Conservation (phyloP, 2,113 vertebrate genomes). For the Atrichornis clamosus region DNA sequence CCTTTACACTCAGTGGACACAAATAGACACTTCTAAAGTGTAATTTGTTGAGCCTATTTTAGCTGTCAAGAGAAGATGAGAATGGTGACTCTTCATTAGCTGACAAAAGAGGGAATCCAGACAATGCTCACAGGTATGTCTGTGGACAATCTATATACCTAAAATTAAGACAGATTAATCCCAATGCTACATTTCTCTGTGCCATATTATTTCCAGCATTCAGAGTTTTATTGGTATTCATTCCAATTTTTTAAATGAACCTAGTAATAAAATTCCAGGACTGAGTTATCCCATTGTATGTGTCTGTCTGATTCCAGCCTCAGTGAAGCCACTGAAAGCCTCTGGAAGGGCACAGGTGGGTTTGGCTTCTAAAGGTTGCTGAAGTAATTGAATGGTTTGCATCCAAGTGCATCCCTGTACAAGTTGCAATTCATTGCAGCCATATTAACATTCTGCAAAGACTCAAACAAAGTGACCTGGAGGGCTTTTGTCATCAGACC, state of each 20-base stretch:
- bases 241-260: not conserved
- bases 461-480: conserved; percentile 33
- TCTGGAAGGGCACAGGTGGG: not conserved
- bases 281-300: not conserved
- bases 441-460: conserved; percentile 30
- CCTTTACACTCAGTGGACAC: not conserved
- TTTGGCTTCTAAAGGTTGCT: not conserved
- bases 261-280: not conserved
- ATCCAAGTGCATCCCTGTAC: not conserved
- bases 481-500: not conserved
- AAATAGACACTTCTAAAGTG: not conserved
- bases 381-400: not conserved
- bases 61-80: not conserved
- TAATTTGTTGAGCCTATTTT: not conserved
- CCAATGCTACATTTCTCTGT: not conserved
- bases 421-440: not conserved
- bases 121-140: not conserved
- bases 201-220: not conserved
- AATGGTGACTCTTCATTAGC: not conserved
- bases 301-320: not conserved
- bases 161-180: not conserved
- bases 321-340: not conserved
- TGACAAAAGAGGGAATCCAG: not conserved
- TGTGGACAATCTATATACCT: not conserved
- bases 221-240: not conserved